These are phyloP conservation scores for Oconnorella tubifera DNA, from an alignment of 2,888 invertebrate species.

Conservation along the genomic window DNA sequence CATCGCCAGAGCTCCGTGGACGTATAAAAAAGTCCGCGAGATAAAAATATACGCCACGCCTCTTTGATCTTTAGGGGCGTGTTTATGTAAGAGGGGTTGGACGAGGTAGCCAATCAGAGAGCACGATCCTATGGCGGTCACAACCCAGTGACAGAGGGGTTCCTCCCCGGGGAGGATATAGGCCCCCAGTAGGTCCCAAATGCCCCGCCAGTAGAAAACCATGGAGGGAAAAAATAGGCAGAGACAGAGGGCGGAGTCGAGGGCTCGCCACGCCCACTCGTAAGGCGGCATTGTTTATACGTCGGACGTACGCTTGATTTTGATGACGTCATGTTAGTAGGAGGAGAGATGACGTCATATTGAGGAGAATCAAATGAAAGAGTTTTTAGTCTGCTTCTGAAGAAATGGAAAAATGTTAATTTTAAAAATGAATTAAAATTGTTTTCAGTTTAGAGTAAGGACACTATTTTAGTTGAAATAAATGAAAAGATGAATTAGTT, in stretches of 20 bases:
- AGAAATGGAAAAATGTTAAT: no score
- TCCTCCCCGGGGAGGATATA: constrained; percentile 17
- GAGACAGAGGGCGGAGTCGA: constrained; percentile 20
- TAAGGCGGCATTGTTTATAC: no score
- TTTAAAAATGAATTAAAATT: no score
- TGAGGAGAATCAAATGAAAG: no score
- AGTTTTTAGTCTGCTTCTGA: no score
- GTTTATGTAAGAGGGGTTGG: constrained; percentile 10
- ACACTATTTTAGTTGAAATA: no score
- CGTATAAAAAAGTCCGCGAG: constrained; percentile 17
- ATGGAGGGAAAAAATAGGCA: constrained; percentile 27
- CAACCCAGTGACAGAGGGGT: constrained; percentile 14
- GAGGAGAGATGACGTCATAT: no score
- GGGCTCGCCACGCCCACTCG: no score
- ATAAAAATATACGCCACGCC: constrained; percentile 7
- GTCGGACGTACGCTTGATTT: no score
- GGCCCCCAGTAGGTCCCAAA: constrained; percentile 29
- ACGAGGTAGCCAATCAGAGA: constrained; percentile 19
- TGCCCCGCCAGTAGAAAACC: constrained; percentile 32
- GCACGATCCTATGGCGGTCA: constrained; percentile 9
- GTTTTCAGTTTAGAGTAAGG: no score
- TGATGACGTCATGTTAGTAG: no score
- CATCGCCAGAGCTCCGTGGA: constrained; percentile 22
- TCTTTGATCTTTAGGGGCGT: background rate
- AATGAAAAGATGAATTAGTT: no score